Evolutionary conservation across 2,797 vertebrate genomes (phyloP).

Genomic region (Carcharodon carcharias): DNA sequence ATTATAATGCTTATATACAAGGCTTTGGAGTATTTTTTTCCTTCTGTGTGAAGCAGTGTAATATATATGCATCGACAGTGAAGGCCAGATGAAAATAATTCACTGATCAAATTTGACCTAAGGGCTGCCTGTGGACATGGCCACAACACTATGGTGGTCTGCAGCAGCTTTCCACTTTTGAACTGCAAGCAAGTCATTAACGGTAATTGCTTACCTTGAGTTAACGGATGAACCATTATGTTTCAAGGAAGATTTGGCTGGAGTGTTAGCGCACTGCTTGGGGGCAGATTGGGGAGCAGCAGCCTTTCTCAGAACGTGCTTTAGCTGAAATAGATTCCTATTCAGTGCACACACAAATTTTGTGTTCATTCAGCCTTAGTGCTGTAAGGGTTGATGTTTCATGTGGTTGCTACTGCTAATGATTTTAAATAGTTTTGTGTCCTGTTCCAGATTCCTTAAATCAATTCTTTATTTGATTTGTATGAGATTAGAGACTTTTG

Average conservation of each 20-base stretch:
- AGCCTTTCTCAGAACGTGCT: not conserved
- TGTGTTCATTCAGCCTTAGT: not conserved
- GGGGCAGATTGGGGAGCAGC: not conserved
- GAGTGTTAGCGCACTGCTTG: not conserved
- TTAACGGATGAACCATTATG: not conserved
- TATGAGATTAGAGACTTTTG: conserved; percentile 18
- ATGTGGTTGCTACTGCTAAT: not conserved
- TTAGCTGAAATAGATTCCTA: not conserved
- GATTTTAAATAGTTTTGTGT: not conserved
- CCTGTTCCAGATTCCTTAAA: not conserved
- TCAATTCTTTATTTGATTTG: conserved; percentile 23
- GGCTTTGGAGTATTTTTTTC: not conserved
- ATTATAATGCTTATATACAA: not conserved
- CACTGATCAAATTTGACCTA: not conserved
- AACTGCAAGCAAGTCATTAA: not conserved
- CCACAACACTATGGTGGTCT: not conserved
- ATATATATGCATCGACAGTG: too few species aligned
- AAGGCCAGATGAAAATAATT: too few species aligned
- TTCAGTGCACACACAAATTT: not conserved
- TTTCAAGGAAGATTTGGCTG: not conserved
- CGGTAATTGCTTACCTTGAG: not conserved
- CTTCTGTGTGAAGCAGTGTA: not conserved
- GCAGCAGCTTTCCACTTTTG: not conserved
- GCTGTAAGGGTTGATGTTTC: not conserved
- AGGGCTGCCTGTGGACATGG: not conserved